Evolutionary conservation across 1,140 invertebrate species (phyloP), one percentile per base, ranked within the genome.

Genomic region (Metopolophium dirhodum): DNA sequence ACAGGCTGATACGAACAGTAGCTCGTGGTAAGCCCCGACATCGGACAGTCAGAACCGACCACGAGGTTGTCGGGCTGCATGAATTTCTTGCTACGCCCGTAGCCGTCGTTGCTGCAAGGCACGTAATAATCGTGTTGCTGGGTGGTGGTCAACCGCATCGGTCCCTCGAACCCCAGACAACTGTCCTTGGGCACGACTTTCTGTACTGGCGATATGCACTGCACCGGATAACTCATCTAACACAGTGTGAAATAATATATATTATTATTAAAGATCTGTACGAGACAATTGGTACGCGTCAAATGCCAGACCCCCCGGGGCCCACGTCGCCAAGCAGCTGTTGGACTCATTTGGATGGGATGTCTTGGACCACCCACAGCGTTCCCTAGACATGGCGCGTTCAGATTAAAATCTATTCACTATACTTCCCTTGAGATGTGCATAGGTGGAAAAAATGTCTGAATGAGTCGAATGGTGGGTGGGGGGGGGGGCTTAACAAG

Each of bases 61-160:
- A 20, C 49, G 0, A 88, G 47, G 20, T 20, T 49, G 49, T 35
- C 87, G 7, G 8, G 20, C 0, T 22, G 49, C 22, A 35, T 2
- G 35, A 11, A 41, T 20, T 22, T 54, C 20, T 88, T 88, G 2
- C 8, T 2, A 22, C 87, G 49, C 7, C 22, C 47, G 1, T 22
- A 4, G 4, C 11, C n/a, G 18, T 88, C n/a, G 18, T 49, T 3
- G 4, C 6, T 7, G 30, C 86, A 88, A 7, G 45, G 47, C 18
- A 11, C 45, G 30, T 88, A 88, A n/a, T 88, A 88, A 30, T 88
- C 86, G 30, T 88, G 86, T 49, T 88, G n/a, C 18, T 88, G 86
- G 1, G 86, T 88, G 47, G 86, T 88, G 6, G 18, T 49, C 47
- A 49, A 26, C 18, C 86, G 86, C 86, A 88, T 88, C 7, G 47